Percentiles rank a stretch among this genome's conserved stretches.
phyloP scores from a whole-genome alignment of 1,140 invertebrate genomes.

The Leptopilina clavipes region DNA sequence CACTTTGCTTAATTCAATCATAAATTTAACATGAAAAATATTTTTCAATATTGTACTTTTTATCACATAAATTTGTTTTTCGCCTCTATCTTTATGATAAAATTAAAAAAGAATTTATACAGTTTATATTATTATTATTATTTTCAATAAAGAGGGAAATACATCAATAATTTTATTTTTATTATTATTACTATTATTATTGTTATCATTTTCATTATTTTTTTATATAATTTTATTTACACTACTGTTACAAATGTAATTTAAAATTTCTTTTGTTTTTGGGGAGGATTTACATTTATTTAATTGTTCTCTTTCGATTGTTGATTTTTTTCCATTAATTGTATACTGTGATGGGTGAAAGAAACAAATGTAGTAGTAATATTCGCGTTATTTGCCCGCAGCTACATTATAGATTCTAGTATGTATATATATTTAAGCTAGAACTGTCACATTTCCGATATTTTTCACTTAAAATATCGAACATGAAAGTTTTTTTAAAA shows the following conservation, averaged over 20 bases:
- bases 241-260: neutral
- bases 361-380: neutral
- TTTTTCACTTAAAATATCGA: neutral
- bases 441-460: slow-evolving; percentile 20
- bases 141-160: no score
- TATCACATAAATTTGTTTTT: no score
- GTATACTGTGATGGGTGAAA: no score
- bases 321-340: slow-evolving; percentile 20
- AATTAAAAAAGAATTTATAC: no score
- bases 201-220: no score
- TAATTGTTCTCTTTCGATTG: slow-evolving; percentile 27
- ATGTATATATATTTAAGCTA: neutral
- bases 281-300: neutral
- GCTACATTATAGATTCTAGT: slow-evolving; percentile 14
- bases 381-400: slow-evolving; percentile 12
- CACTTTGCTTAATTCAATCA: no score
- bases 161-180: no score
- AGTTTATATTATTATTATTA: no score
- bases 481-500: slow-evolving; percentile 15
- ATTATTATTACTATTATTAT: no score
- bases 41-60: no score
- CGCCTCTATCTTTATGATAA: no score
- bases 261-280: neutral
- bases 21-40: no score
- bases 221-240: neutral